These are phyloP conservation scores for Andrena chrysosceles DNA, from an alignment of 2,888 invertebrate genomes.

Conservation along the genomic window DNA sequence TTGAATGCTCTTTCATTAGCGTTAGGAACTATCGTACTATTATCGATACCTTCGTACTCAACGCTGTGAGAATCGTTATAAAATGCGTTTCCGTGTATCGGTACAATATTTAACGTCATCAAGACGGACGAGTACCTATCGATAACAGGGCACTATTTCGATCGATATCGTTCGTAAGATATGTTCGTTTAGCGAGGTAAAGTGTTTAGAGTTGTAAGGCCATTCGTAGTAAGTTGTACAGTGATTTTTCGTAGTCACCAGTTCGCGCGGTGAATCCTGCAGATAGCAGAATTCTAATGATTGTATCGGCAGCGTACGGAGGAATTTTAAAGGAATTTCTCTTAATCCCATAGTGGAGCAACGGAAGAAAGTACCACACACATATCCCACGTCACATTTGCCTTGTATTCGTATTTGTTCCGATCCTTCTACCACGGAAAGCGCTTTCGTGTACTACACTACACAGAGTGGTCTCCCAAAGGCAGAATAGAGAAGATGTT, in stretches of 20 bases:
- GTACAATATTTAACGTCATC: constrained; percentile 16
- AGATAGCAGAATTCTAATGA: neutral
- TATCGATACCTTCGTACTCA: neutral
- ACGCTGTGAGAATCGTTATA: neutral
- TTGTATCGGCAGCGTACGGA: neutral
- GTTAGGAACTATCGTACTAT: neutral
- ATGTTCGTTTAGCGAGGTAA: neutral
- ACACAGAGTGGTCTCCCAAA: neutral
- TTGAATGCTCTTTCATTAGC: neutral
- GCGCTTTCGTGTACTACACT: neutral
- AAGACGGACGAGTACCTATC: neutral
- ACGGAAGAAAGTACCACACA: neutral
- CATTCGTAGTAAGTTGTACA: neutral
- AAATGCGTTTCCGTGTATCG: neutral
- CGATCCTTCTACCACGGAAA: neutral
- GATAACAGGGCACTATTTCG: neutral
- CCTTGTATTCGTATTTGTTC: neutral
- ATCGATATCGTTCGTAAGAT: neutral
- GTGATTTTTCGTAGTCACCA: neutral
- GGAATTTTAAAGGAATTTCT: neutral
- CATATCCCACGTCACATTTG: neutral
- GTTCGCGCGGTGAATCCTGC: neutral
- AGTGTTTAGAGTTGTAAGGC: neutral
- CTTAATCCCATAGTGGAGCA: neutral
- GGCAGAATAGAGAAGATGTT: neutral